Conservation (phyloP, 53 echinoderm and acorn worm species). For the Zoroaster sp. region DNA sequence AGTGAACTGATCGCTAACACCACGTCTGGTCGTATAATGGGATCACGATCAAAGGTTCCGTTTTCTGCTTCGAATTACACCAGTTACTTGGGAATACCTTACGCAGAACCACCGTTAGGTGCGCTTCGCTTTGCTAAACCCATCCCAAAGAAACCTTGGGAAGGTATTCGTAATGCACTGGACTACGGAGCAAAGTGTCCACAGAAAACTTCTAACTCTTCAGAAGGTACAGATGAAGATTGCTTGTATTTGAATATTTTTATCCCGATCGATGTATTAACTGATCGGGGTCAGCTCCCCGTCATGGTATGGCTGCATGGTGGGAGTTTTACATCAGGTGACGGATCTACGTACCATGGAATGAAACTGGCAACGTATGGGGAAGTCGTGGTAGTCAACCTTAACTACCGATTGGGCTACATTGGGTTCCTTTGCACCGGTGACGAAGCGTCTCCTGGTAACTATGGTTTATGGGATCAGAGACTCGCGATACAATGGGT, state of each 20-base stretch:
- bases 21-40: neutral
- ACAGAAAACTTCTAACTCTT: neutral
- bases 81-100: slow-evolving; percentile 60
- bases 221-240: slow-evolving; percentile 20
- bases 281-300: neutral
- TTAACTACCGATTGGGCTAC: slow-evolving; percentile 69
- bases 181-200: slow-evolving; percentile 50
- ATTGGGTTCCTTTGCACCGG: slow-evolving; percentile 67
- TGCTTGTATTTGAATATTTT: slow-evolving; percentile 68
- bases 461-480: slow-evolving; percentile 65
- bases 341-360: slow-evolving; percentile 33
- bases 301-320: slow-evolving; percentile 75
- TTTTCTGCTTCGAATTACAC: neutral
- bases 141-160: slow-evolving; percentile 30
- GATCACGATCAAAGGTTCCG: neutral
- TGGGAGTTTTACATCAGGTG: slow-evolving; percentile 24
- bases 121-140: slow-evolving; percentile 55
- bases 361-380: slow-evolving; percentile 28
- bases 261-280: slow-evolving; percentile 28
- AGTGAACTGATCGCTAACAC: neutral
- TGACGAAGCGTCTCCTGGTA: slow-evolving; percentile 48
- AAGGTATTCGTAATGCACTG: slow-evolving; percentile 10
- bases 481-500: slow-evolving; percentile 67
- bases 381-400: slow-evolving; percentile 64
- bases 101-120: slow-evolving; percentile 68